A percentile compares a stretch with the other conserved stretches of the same genome.
Conservation (phyloP, 2,888 invertebrate species). For the Ditula angustiorana region DNA sequence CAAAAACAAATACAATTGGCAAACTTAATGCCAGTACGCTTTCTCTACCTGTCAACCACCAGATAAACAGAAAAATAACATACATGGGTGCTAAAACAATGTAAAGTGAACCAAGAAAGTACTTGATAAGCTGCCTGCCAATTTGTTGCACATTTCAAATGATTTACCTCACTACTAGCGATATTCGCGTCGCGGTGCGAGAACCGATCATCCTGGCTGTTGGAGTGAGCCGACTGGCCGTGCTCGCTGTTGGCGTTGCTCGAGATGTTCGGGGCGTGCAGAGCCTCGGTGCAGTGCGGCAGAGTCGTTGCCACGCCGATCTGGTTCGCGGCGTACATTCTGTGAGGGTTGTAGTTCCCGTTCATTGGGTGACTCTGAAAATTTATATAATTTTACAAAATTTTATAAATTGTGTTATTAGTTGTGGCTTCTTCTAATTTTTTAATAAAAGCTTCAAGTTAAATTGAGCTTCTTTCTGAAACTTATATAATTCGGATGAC, state of each 20-base stretch:
- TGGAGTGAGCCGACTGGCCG: constrained; percentile 59
- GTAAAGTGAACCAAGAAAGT: background rate
- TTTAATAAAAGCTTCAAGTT: too few species aligned
- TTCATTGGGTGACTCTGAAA: constrained; percentile 66
- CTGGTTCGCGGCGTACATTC: constrained; percentile 79
- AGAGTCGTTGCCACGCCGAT: constrained; percentile 81
- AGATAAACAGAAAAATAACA: too few species aligned
- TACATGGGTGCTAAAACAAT: too few species aligned
- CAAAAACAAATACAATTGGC: too few species aligned
- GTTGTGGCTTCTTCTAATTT: too few species aligned
- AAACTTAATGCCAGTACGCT: too few species aligned
- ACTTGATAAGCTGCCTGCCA: background rate
- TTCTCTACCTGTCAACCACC: too few species aligned
- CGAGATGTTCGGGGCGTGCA: constrained; percentile 55
- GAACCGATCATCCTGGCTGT: constrained; percentile 70
- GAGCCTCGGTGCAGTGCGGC: constrained; percentile 66
- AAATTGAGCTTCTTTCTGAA: too few species aligned
- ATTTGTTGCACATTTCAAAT: too few species aligned
- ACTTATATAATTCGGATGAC: too few species aligned
- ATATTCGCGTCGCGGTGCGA: constrained; percentile 60
- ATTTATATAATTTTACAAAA: background rate
- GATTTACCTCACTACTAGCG: constrained; percentile 61
- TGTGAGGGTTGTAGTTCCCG: constrained; percentile 66
- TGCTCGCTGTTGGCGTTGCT: constrained; percentile 59
- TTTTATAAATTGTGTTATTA: too few species aligned